Base-by-base conservation (phyloP, 2,113 vertebrate genomes). In the Cynocephalus volans region DNA sequence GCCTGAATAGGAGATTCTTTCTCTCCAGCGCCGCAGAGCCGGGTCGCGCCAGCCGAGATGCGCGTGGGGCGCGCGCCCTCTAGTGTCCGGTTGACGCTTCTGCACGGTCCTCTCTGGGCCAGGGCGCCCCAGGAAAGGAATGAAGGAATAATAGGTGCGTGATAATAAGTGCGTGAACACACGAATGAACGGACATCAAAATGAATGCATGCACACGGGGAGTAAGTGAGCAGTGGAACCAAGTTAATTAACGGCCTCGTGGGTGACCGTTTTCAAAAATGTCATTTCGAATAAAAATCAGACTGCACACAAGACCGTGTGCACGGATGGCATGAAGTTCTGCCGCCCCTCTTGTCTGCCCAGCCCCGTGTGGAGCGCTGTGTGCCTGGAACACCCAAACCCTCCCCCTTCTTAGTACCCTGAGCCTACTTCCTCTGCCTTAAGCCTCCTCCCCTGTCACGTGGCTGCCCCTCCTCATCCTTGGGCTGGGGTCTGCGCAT, bases 51-150 rank as follows among this genome's bases (percentile, higher is more conserved):
- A 23, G 62, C 17, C 0, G 33, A 1, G 21, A 93, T 88, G 26
- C 85, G 28, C 72, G 85, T 52, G 85, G 60, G 3, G 10, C 81
- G 75, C 2, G 93, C 85, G 90, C 93, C 88, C 91, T 67, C 97
- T 87, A 33, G 76, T 77, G 96, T 0, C 67, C 4, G 0, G 0
- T 64, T 0, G 0, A 1, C 6, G 24, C 36, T 8, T 8, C 76
- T 80, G 80, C 87, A 7, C 33, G 1, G 9, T 69, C 33, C 11
- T 58, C 1, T 0, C 13, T 15, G 36, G 36, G 17, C 36, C 15
- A 19, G 28, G 21, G 31, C 2, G 14, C 28, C 10, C 0, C 21
- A 12, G 26, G 19, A 21, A 28, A 21, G 24, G 41, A 28, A 17
- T 12, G 72, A 28, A 85, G 17, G 60, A 21, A 3, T 56, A 84